Evolutionary conservation across 2,797 vertebrate species (phyloP), one percentile per base, ranked within the genome.

Genomic region (Sphenodon punctatus): DNA sequence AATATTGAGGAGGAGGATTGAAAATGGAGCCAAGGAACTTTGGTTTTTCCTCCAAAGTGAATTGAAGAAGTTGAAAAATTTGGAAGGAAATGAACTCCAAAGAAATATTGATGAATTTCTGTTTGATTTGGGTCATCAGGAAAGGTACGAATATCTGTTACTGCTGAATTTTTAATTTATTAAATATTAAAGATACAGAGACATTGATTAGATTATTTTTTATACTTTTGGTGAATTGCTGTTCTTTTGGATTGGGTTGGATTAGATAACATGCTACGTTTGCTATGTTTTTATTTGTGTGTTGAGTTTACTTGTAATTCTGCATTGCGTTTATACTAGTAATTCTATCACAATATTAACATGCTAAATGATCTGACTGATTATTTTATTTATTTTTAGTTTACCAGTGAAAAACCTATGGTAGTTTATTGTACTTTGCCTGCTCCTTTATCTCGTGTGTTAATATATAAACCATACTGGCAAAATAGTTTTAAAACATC

Each of bases 41-140:
- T 99, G 98, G 98, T 99, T 98, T 96, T 99, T 99, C 81, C 96
- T 99, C 74, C 98, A 97, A 92, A 99, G 98, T 78, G 98, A 99
- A 94, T 78, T 99, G 89, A 98, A 98, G 96, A 99, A 98, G 89
- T 87, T 99, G 92, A 97, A 97, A 93, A 97, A 75, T 63, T 87
- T 97, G 20, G 97, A 98, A 91, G 95, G 95, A 91, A 93, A 68
- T 66, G 97, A 98, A 90, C 95, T 97, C 91, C 98, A 98, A 95
- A 98, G 95, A 93, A 97, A 97, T 13, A 88, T 95, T 10, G 97
- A 98, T 94, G 95, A 96, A 68, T 96, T 99, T 93, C 95, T 99
- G 68, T 96, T 97, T 94, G 97, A 99, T 95, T 95, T 99, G 93
- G 98, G 98, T 91, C 96, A 99, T 94, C 98, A 99, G 91, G 97